Conservation (phyloP, 2,113 vertebrate genomes). For the Dipodomys spectabilis region DNA sequence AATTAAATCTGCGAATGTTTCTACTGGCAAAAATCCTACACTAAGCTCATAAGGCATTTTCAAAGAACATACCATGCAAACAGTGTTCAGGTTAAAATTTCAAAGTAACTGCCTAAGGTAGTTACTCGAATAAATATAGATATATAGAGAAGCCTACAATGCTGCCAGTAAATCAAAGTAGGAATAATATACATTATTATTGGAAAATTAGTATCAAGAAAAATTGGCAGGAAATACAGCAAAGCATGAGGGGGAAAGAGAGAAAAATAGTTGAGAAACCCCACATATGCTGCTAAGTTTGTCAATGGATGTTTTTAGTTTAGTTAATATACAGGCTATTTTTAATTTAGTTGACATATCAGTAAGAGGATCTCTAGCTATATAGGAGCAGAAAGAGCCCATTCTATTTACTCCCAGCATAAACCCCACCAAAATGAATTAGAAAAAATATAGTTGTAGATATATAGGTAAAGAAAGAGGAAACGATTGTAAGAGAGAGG, state of each 20-base stretch:
- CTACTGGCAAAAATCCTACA: slow-evolving; percentile 23
- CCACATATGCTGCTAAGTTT: background rate
- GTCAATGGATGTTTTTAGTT: slow-evolving; percentile 13
- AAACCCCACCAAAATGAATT: slow-evolving; percentile 42
- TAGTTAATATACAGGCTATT: background rate
- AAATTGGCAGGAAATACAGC: background rate
- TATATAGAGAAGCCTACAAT: background rate
- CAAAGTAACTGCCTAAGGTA: slow-evolving; percentile 45
- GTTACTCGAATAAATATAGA: slow-evolving; percentile 49
- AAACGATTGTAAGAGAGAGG: background rate
- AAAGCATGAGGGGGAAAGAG: background rate
- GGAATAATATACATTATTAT: background rate
- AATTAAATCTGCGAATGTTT: slow-evolving; percentile 51
- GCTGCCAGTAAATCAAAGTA: slow-evolving; percentile 42
- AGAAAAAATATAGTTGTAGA: slow-evolving; percentile 10
- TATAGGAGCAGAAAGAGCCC: background rate
- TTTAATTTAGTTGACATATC: slow-evolving; percentile 36
- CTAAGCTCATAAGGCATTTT: slow-evolving; percentile 38
- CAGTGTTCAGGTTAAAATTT: slow-evolving; percentile 53
- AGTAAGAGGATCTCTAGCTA: slow-evolving; percentile 13
- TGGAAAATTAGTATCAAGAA: background rate
- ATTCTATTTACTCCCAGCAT: background rate
- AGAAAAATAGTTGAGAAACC: background rate
- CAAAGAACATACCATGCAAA: slow-evolving; percentile 1
- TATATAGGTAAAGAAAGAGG: background rate